Evolutionary conservation across 2,113 vertebrate species (phyloP).

Genomic region (Chaetodon trifascialis): DNA sequence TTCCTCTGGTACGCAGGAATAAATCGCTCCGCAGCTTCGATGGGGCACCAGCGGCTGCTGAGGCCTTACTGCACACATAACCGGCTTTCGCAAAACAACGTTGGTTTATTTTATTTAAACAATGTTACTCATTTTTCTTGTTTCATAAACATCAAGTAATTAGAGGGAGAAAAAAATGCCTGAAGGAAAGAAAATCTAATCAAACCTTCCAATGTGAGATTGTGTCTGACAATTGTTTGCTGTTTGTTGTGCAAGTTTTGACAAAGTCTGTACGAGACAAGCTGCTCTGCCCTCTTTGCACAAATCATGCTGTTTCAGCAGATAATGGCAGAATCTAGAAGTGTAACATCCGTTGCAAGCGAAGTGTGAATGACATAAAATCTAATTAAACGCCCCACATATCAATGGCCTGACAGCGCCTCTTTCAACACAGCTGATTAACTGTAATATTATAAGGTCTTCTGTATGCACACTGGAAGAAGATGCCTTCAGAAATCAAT

Average conservation of each 20-base stretch:
- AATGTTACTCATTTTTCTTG: background rate
- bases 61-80: background rate
- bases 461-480: conserved; percentile 41
- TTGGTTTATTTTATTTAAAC: background rate
- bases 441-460: conserved; percentile 52
- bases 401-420: conserved; percentile 54
- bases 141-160: background rate
- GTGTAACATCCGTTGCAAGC: conserved; percentile 15
- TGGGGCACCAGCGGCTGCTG: background rate
- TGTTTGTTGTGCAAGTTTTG: conserved; percentile 7
- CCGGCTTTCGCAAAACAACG: background rate
- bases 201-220: background rate
- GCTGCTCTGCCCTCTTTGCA: conserved; percentile 13
- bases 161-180: background rate
- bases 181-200: background rate
- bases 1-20: background rate
- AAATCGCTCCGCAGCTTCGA: conserved; percentile 1
- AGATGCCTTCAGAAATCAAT: conserved; percentile 69
- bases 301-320: conserved; percentile 37
- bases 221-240: background rate
- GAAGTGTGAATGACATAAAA: conserved; percentile 65
- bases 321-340: conserved; percentile 31
- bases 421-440: conserved; percentile 65
- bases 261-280: conserved; percentile 1
- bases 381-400: conserved; percentile 72